phyloP scores from a whole-genome alignment of 1,140 invertebrate genomes.

The Aphidius ervi region DNA sequence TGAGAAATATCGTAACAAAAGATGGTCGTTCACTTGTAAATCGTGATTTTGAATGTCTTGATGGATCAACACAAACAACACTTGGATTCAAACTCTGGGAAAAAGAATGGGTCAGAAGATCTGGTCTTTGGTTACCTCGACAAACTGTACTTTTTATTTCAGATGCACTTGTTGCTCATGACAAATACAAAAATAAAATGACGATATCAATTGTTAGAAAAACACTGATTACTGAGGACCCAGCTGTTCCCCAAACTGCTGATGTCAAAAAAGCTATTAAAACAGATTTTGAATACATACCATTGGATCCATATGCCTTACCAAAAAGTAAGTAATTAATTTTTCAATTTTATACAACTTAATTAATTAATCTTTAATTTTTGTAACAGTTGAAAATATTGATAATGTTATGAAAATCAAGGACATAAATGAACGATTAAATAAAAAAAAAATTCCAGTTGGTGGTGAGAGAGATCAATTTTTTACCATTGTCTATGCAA shows the following conservation, averaged over 20 bases:
- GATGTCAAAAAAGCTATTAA: constrained; percentile 35
- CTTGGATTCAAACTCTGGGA: constrained; percentile 42
- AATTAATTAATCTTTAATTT: constrained; percentile 9
- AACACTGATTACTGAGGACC: constrained; percentile 52
- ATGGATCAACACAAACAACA: constrained; percentile 32
- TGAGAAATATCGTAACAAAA: constrained; percentile 40
- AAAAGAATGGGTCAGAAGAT: constrained; percentile 42
- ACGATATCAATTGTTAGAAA: constrained; percentile 40
- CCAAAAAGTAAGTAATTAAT: constrained; percentile 41
- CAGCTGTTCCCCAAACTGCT: constrained; percentile 39
- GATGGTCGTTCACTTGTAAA: constrained; percentile 39
- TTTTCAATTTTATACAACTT: background rate
- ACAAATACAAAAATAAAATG: constrained; percentile 42
- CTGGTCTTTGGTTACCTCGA: constrained; percentile 42
- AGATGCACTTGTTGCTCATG: constrained; percentile 44
- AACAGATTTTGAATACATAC: constrained; percentile 29
- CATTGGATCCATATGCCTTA: constrained; percentile 39
- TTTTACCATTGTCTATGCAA: constrained; percentile 45
- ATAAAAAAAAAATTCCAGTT: constrained; percentile 17
- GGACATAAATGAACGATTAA: constrained; percentile 44
- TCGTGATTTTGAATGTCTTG: constrained; percentile 41
- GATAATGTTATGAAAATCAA: constrained; percentile 50
- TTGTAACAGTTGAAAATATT: constrained; percentile 44
- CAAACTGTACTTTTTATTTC: constrained; percentile 46
- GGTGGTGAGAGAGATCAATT: constrained; percentile 41